Conservation (phyloP, 2,113 vertebrate genomes). For the Lophochroa leadbeateri region DNA sequence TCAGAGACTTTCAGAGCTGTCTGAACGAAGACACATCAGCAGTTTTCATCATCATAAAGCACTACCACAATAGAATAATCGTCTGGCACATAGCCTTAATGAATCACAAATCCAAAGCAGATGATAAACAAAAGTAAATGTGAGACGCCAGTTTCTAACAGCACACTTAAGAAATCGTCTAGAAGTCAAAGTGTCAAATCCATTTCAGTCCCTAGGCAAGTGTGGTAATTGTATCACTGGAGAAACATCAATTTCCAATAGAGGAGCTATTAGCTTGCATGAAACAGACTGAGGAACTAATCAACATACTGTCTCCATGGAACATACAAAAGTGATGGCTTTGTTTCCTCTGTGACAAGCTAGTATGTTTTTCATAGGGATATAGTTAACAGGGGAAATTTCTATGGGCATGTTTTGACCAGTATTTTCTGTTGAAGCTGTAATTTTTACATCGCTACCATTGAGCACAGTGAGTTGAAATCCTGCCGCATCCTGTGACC, state of each 20-base stretch:
- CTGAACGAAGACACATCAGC: neutral
- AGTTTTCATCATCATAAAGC: neutral
- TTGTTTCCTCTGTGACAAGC: neutral
- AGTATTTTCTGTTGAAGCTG: neutral
- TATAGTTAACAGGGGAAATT: neutral
- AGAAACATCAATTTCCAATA: neutral
- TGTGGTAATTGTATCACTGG: neutral
- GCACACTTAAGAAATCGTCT: neutral
- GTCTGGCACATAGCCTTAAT: constrained; percentile 12
- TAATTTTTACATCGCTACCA: neutral
- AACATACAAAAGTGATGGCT: neutral
- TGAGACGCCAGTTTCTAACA: neutral
- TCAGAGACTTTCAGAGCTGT: neutral
- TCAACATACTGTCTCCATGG: neutral
- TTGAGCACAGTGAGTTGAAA: neutral
- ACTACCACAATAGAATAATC: neutral
- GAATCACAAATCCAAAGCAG: neutral
- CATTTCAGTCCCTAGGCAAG: neutral
- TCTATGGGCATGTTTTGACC: neutral
- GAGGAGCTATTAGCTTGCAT: neutral
- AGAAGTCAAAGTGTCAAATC: neutral
- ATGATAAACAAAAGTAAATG: neutral
- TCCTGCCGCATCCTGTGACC: neutral
- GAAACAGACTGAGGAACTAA: neutral
- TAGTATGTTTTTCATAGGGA: neutral